Percentiles rank a stretch among this genome's conserved stretches.
These are phyloP conservation scores for Caiman crocodilus DNA, from an alignment of 2,797 vertebrate species.

Conservation along the genomic window DNA sequence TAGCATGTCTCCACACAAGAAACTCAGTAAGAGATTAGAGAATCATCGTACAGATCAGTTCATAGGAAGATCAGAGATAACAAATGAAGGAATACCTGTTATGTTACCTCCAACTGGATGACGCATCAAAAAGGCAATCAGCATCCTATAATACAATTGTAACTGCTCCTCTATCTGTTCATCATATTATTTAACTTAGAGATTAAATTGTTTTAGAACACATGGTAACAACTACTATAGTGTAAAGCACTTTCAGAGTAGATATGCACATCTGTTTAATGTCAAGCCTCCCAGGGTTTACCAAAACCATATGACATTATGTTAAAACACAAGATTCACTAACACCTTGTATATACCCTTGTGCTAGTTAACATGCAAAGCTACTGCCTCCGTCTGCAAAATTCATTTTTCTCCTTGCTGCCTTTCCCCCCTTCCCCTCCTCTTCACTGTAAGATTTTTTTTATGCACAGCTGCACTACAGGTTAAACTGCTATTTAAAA, in stretches of 20 bases:
- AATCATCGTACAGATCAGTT: slow-evolving; percentile 64
- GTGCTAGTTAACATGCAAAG: not conserved
- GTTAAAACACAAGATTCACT: not conserved
- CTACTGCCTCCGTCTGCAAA: not conserved
- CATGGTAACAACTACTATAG: not conserved
- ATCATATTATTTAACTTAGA: not conserved
- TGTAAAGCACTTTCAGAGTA: not conserved
- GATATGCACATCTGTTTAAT: slow-evolving; percentile 1
- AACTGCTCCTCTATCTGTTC: slow-evolving; percentile 6
- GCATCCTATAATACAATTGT: slow-evolving; percentile 23
- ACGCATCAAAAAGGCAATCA: slow-evolving; percentile 62
- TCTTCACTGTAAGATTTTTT: not conserved
- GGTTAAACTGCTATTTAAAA: slow-evolving; percentile 5
- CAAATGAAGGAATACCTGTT: slow-evolving; percentile 64
- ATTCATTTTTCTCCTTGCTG: not conserved
- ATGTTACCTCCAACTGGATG: slow-evolving; percentile 55
- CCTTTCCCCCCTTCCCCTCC: not conserved
- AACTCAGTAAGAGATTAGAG: slow-evolving; percentile 49
- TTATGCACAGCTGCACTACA: not conserved
- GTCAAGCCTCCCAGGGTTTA: not conserved
- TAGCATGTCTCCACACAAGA: slow-evolving; percentile 45
- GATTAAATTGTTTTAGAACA: not conserved
- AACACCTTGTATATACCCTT: not conserved
- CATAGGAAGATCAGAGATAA: slow-evolving; percentile 60
- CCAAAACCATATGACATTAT: not conserved